A percentile compares a stretch with the other conserved stretches of the same genome.
Evolutionary conservation across 1,140 invertebrate genomes (phyloP).

Genomic region (Galendromus occidentalis): DNA sequence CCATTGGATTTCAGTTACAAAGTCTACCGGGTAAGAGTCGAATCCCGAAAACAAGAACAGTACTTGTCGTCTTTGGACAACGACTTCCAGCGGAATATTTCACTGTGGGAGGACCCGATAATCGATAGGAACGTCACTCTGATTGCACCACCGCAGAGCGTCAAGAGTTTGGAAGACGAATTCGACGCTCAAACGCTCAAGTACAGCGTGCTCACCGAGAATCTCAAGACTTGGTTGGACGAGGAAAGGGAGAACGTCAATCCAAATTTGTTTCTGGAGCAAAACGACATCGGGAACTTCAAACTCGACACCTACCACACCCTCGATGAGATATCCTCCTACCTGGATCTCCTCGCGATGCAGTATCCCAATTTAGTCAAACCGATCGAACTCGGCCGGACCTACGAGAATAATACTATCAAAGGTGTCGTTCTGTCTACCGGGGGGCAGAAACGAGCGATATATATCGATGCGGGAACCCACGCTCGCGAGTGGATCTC

Average conservation of each 20-base stretch:
- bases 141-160: background rate
- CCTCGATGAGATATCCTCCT: slow-evolving; percentile 27
- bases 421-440: background rate
- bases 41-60: background rate
- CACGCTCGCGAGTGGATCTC: slow-evolving; percentile 83
- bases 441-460: slow-evolving; percentile 14
- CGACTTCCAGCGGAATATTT: background rate
- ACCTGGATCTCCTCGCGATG: slow-evolving; percentile 26
- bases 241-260: background rate
- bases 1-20: background rate
- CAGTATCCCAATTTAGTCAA: slow-evolving; percentile 30
- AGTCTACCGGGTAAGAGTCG: background rate
- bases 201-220: background rate
- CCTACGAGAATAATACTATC: slow-evolving; percentile 28
- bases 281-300: background rate
- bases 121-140: background rate
- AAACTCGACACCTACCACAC: background rate
- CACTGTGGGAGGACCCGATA: background rate
- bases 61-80: background rate
- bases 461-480: slow-evolving; percentile 37
- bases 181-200: background rate
- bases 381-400: slow-evolving; percentile 33
- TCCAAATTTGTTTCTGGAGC: background rate
- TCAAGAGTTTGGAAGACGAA: background rate
- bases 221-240: background rate